phyloP scores from a whole-genome alignment of 2,888 invertebrate species.

The Oscheius sp. region DNA sequence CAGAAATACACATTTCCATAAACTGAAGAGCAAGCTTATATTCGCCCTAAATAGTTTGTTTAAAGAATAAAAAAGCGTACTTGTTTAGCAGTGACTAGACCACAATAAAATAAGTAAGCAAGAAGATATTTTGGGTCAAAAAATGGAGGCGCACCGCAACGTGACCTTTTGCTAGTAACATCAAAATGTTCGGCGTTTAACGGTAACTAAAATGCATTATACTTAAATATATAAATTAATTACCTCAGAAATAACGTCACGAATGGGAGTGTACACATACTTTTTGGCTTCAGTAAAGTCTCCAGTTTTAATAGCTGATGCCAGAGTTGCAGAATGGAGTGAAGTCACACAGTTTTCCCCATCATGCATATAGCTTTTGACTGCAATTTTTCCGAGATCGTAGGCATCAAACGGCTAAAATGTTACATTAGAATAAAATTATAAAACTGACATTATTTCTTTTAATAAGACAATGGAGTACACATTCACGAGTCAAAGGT shows the following conservation, averaged over 20 bases:
- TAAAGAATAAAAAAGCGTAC: constrained; percentile 14
- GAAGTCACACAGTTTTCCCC: constrained; percentile 15
- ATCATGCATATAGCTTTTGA: neutral
- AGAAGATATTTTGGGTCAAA: constrained; percentile 39
- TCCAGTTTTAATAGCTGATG: constrained; percentile 10
- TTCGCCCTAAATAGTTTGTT: neutral
- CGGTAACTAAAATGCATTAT: too few species aligned
- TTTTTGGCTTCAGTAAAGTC: constrained; percentile 9
- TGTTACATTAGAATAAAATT: neutral
- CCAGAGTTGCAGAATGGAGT: constrained; percentile 12
- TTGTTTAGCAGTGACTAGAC: constrained; percentile 37
- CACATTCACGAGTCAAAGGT: constrained; percentile 39
- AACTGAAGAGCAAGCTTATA: neutral
- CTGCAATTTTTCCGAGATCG: constrained; percentile 1
- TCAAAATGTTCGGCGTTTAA: too few species aligned
- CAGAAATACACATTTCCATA: constrained; percentile 32
- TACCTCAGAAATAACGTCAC: constrained; percentile 14
- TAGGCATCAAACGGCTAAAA: constrained; percentile 9
- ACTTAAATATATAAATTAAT: neutral
- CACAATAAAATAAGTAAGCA: constrained; percentile 46
- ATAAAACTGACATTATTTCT: constrained; percentile 30
- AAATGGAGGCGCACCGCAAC: constrained; percentile 8
- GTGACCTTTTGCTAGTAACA: constrained; percentile 6
- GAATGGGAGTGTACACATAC: constrained; percentile 14
- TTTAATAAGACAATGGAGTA: constrained; percentile 39